Evolutionary conservation across 2,113 vertebrate species (phyloP).

Genomic region (Clarias magur): DNA sequence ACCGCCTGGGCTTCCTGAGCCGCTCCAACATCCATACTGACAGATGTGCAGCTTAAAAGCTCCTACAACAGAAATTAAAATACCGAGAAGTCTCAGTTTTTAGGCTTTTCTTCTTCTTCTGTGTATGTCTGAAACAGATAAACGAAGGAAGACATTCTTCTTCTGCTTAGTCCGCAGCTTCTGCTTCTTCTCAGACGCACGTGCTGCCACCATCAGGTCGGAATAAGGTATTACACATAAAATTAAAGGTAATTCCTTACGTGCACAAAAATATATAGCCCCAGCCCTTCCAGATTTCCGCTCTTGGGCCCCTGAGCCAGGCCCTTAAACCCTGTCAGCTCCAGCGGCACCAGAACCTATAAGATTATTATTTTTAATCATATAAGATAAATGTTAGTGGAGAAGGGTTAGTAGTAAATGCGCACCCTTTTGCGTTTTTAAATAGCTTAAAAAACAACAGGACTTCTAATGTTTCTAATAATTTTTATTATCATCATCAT

Average conservation of each 20-base stretch:
- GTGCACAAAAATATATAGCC: neutral
- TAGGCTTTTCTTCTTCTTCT: too few relatives aligned
- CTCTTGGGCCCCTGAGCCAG: too few relatives aligned
- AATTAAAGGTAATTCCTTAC: neutral
- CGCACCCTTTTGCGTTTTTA: too few relatives aligned
- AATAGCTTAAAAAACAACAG: too few relatives aligned
- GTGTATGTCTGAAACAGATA: neutral
- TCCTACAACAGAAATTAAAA: neutral
- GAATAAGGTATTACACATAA: neutral
- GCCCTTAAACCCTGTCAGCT: too few relatives aligned
- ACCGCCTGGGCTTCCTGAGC: neutral
- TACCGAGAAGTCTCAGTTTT: neutral
- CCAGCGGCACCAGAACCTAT: too few relatives aligned
- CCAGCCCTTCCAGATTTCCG: too few relatives aligned
- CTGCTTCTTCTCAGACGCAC: neutral
- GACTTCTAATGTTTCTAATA: too few relatives aligned
- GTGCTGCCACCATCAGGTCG: neutral
- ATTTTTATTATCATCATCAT: too few relatives aligned
- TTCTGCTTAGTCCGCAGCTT: neutral
- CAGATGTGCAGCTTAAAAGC: neutral
- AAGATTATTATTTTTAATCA: neutral
- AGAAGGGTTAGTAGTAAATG: too few relatives aligned
- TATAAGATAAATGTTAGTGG: too few relatives aligned
- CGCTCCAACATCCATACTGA: neutral
- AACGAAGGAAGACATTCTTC: neutral